phyloP scores from a whole-genome alignment of 1,140 invertebrate genomes.

The Pogonognathellus flavescens region DNA sequence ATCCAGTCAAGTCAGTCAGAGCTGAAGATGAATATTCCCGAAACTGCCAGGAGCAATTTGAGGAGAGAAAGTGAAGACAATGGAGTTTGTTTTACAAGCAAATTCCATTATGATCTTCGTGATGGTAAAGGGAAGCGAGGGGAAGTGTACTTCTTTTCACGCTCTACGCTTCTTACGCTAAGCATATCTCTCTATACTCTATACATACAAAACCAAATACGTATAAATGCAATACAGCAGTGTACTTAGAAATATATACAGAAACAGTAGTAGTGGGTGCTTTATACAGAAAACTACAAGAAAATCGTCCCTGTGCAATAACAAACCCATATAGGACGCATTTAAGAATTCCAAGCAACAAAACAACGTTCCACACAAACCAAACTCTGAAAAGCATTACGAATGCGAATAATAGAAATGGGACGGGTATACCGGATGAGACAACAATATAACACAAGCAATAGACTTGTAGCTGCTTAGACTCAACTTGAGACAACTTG shows the following conservation, averaged over 20 bases:
- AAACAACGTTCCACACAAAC: background rate
- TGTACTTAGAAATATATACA: background rate
- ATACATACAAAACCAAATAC: background rate
- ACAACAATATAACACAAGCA: background rate
- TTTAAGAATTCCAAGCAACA: background rate
- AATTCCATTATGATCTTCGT: conserved; percentile 59
- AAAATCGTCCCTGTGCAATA: no score
- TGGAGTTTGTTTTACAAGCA: conserved; percentile 58
- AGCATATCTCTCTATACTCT: background rate
- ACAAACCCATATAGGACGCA: no score
- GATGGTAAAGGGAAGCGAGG: conserved; percentile 46
- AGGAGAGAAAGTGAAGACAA: conserved; percentile 55
- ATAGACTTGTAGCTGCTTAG: background rate
- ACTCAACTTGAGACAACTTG: background rate
- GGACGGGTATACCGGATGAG: background rate
- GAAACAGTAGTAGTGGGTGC: no score
- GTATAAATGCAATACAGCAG: background rate
- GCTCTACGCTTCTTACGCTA: conserved; percentile 22
- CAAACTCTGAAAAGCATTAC: background rate
- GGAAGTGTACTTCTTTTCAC: conserved; percentile 46
- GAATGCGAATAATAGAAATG: conserved; percentile 9
- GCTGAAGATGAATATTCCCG: conserved; percentile 54
- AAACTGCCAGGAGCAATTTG: conserved; percentile 53
- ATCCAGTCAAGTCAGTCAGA: conserved; percentile 48
- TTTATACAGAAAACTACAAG: no score